Evolutionary conservation across 2,797 vertebrate genomes (phyloP).

Genomic region (Gambelia wislizenii): DNA sequence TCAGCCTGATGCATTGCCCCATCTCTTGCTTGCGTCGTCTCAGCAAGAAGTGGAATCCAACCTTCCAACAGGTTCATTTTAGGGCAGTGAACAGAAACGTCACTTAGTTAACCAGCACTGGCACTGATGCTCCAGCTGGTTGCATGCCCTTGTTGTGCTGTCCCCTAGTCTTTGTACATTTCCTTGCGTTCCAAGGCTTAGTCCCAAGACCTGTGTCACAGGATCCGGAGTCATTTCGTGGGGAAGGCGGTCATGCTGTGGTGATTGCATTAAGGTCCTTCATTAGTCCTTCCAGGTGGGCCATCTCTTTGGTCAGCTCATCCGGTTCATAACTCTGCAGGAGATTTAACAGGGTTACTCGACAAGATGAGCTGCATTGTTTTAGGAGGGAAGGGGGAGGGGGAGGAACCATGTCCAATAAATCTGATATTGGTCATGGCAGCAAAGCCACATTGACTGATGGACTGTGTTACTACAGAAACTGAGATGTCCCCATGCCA

Average conservation of each 20-base stretch:
- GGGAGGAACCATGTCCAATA: conserved; percentile 43
- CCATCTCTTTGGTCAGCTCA: conserved; percentile 99
- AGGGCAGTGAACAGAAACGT: conserved; percentile 48
- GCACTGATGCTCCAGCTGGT: neutral
- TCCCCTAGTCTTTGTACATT: conserved; percentile 76
- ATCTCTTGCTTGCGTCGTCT: conserved; percentile 42
- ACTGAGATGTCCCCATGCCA: neutral
- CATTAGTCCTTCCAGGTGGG: conserved; percentile 99
- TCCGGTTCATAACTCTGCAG: conserved; percentile 94
- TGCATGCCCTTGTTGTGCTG: conserved; percentile 61
- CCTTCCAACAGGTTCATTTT: conserved; percentile 54
- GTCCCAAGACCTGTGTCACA: conserved; percentile 65
- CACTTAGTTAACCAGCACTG: conserved; percentile 38
- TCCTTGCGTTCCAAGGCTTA: conserved; percentile 79
- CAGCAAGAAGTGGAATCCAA: conserved; percentile 56
- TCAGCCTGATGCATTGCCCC: conserved; percentile 64
- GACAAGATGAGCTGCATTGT: conserved; percentile 65
- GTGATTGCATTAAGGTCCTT: conserved; percentile 99
- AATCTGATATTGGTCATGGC: conserved; percentile 43
- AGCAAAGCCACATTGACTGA: neutral
- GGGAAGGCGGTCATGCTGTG: conserved; percentile 86
- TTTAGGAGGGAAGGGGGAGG: conserved; percentile 57
- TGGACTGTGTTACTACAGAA: neutral
- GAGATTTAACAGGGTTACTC: conserved; percentile 83
- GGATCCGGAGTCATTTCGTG: conserved; percentile 60